Conservation (phyloP, 2,888 invertebrate genomes). For the Lingula anatina region DNA sequence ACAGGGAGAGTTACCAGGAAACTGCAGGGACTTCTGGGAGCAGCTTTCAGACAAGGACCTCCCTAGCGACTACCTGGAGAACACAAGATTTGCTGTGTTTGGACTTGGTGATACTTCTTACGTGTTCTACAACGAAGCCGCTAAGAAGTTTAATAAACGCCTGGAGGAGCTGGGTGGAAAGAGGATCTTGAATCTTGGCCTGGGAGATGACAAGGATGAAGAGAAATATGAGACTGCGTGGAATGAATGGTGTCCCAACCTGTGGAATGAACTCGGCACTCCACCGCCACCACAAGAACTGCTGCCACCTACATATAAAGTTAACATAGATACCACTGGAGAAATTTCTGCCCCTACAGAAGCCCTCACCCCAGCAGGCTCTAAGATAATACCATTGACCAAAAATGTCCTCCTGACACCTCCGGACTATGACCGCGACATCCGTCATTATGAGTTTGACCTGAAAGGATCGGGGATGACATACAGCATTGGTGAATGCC, state of each 20-base stretch:
- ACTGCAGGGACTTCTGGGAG: constrained; percentile 15
- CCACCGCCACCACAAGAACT: constrained; percentile 14
- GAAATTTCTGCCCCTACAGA: constrained; percentile 7
- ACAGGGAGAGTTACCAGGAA: constrained; percentile 16
- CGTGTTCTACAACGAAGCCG: constrained; percentile 16
- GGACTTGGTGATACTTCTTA: constrained; percentile 16
- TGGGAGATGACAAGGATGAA: constrained; percentile 16
- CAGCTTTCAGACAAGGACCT: constrained; percentile 9
- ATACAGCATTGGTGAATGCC: constrained; percentile 18
- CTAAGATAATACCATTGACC: constrained; percentile 14
- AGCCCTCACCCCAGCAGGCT: constrained; percentile 12
- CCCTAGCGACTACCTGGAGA: constrained; percentile 13
- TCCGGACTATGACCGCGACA: constrained; percentile 17
- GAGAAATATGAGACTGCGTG: constrained; percentile 13
- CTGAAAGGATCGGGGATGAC: constrained; percentile 10
- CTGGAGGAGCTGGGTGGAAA: constrained; percentile 12
- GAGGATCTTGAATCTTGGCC: constrained; percentile 9
- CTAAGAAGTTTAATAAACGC: constrained; percentile 12
- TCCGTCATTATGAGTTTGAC: constrained; percentile 21
- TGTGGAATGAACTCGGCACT: constrained; percentile 18
- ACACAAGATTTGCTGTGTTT: constrained; percentile 14
- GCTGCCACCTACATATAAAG: constrained; percentile 12
- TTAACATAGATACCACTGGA: constrained; percentile 7
- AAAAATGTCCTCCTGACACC: constrained; percentile 17
- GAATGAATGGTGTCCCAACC: constrained; percentile 17